Conservation (phyloP, 2,113 vertebrate genomes). For the Lampris incognitus region DNA sequence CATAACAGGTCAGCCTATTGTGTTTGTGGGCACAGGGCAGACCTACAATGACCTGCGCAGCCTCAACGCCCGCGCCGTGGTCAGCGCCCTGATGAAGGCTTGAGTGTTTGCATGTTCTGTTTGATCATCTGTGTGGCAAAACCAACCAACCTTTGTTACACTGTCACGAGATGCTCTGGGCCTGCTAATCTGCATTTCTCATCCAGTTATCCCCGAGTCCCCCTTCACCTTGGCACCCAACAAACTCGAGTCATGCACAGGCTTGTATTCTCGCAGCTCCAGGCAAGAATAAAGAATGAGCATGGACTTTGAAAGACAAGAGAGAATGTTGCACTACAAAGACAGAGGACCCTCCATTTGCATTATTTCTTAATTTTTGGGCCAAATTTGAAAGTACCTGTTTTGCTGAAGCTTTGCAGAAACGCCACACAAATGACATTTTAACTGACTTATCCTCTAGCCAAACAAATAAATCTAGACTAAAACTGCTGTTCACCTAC, state of each 20-base stretch:
- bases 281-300: constrained; percentile 19
- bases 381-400: constrained; percentile 61
- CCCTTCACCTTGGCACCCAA: constrained; percentile 32
- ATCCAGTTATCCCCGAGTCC: constrained; percentile 20
- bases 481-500: constrained; percentile 36
- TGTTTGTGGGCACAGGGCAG: constrained; percentile 97
- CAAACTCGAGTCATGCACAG: constrained; percentile 32
- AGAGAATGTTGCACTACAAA: constrained; percentile 25
- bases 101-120: constrained; percentile 68
- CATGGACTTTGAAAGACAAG: constrained; percentile 37
- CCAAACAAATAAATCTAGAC: constrained; percentile 32
- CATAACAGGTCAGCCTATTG: constrained; percentile 98
- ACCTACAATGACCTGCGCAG: constrained; percentile 98
- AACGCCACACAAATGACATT: constrained; percentile 27
- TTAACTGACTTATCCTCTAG: constrained; percentile 13
- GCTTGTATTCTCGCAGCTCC: constrained; percentile 35
- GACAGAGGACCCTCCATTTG: constrained; percentile 29
- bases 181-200: constrained; percentile 40
- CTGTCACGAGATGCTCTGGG: constrained; percentile 54
- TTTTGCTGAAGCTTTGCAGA: constrained; percentile 39
- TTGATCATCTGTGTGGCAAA: constrained; percentile 33
- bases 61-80: constrained; percentile 96
- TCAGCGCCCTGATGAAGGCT: constrained; percentile 97
- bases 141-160: constrained; percentile 28
- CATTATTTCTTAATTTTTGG: constrained; percentile 36